These are phyloP conservation scores for Cyrtodaria siliqua DNA, from an alignment of 2,888 invertebrate species.

Conservation along the genomic window DNA sequence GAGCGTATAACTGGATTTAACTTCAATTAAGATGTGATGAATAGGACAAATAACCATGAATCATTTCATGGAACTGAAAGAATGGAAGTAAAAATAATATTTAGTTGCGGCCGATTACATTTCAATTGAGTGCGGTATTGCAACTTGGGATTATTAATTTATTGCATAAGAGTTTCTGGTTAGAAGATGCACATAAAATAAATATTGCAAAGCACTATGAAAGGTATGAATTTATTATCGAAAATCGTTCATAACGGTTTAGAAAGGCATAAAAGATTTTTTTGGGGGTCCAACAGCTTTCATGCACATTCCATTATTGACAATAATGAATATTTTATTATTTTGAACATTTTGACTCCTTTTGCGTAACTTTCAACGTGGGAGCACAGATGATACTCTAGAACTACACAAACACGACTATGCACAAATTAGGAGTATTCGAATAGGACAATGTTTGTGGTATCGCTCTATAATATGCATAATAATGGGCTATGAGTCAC, in stretches of 20 bases:
- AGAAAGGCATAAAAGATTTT: not conserved
- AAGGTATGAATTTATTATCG: not conserved
- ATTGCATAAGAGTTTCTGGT: constrained; percentile 2
- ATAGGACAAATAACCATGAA: constrained; percentile 6
- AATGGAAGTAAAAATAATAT: constrained; percentile 22
- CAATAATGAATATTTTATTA: constrained; percentile 10
- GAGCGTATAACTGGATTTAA: constrained; percentile 2
- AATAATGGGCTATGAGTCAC: no score
- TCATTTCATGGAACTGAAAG: constrained; percentile 1
- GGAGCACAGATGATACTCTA: no score
- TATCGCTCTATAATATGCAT: no score
- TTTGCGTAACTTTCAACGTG: no score
- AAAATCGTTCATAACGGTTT: not conserved
- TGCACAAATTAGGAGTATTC: no score
- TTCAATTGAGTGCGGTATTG: constrained; percentile 21
- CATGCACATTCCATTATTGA: not conserved
- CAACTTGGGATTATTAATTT: not conserved
- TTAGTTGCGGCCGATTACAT: constrained; percentile 26
- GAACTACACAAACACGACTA: no score
- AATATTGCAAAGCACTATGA: not conserved
- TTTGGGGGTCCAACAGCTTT: constrained; percentile 13
- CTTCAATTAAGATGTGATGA: not conserved
- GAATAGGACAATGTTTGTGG: no score
- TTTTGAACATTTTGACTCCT: no score
- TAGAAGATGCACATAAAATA: not conserved